Evolutionary conservation across 2,113 vertebrate genomes (phyloP).

Genomic region (Plestiodon gilberti): DNA sequence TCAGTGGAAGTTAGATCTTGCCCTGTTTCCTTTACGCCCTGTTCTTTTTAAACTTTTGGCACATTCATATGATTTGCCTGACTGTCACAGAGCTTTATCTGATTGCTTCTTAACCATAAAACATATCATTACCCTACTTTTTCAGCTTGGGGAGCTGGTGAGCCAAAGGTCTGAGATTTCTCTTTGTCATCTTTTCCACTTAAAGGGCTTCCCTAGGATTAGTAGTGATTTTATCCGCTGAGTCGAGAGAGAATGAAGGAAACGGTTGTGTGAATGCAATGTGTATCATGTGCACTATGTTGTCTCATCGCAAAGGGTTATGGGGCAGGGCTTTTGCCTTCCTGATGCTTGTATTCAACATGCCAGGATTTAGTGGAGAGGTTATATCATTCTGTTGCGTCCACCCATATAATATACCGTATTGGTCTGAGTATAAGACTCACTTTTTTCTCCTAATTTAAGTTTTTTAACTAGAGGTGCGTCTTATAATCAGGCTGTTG

Average conservation of each 20-base stretch:
- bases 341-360: slow-evolving; percentile 9
- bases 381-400: background rate
- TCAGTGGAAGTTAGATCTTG: slow-evolving; percentile 48
- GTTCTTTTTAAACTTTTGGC: slow-evolving; percentile 63
- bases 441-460: no score
- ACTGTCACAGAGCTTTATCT: slow-evolving; percentile 21
- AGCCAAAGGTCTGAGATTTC: slow-evolving; percentile 17
- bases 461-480: no score
- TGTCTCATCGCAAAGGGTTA: background rate
- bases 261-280: background rate
- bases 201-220: background rate
- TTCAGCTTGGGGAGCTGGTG: slow-evolving; percentile 34
- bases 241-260: background rate
- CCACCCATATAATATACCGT: background rate
- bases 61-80: slow-evolving; percentile 65
- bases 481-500: no score
- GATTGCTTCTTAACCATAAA: slow-evolving; percentile 36
- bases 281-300: background rate
- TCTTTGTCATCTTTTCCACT: slow-evolving; percentile 14
- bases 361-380: slow-evolving; percentile 26
- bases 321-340: background rate
- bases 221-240: background rate
- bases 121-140: slow-evolving; percentile 26
- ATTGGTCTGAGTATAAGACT: no score
- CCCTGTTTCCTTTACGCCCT: slow-evolving; percentile 49